Evolutionary conservation across 2,113 vertebrate species (phyloP), one percentile per base, ranked within the genome.

Genomic region (Hyaena hyaena): DNA sequence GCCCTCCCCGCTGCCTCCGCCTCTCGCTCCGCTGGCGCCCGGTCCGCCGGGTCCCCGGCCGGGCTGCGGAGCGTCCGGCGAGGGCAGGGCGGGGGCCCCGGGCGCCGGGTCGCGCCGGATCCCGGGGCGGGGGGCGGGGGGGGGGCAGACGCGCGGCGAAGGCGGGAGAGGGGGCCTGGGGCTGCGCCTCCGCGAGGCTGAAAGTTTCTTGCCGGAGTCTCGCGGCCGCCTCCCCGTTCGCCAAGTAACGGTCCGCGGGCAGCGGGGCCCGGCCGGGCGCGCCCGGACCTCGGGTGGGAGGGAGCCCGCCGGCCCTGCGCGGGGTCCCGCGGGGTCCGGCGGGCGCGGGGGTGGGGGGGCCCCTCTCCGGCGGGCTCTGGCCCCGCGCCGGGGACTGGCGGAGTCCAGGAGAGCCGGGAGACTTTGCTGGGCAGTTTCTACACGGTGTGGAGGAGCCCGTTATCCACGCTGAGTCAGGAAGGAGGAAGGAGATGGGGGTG

Each of bases 151-250:
- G 65, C 50, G 45, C 85, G 4, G 65, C 43, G 45, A 16, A 94
- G 55, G 71, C 74, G 48, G 58, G 61, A 91, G 90, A n/a, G 92
- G 82, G 77, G 45, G 21, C 95, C 85, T 33, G 24, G 68, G 92
- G 92, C 82, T 97, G 96, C 19, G 93, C 79, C 93, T 82, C 83
- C 10, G 74, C 80, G 0, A 21, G 79, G 93, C 97, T 85, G 23
- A 98, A 98, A 98, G 97, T 98, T 98, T 98, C 96, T 98, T 97
- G 97, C 94, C 68, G 12, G 92, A 96, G 90, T 96, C 90, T 45
- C 90, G 87, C 69, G 39, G 90, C 90, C 69, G 83, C 97, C 87
- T 92, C 94, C 26, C 93, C 33, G 68, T 11, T 58, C 86, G 91
- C 95, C 96, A 97, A 97, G 92, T 98, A 98, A 98, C 98, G 97